phyloP scores from a whole-genome alignment of 2,888 invertebrate species.

The Magallana nippona region DNA sequence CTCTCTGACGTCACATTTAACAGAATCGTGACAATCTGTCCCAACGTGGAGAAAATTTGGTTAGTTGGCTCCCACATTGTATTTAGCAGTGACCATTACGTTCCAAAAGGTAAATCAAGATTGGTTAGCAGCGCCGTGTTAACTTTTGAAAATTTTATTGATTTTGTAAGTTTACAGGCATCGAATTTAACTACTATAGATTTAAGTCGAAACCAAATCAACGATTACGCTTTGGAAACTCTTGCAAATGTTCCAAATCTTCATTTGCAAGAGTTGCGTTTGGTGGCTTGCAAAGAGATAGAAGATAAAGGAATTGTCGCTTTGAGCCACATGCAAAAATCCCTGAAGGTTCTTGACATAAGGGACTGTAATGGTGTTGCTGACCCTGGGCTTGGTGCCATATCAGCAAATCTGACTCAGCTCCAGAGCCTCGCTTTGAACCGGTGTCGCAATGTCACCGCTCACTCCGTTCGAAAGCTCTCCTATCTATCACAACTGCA shows the following conservation, averaged over 20 bases:
- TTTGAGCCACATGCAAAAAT: constrained; percentile 83
- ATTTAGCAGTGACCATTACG: constrained; percentile 86
- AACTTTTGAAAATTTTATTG: constrained; percentile 86
- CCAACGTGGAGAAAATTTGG: constrained; percentile 84
- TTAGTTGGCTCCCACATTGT: constrained; percentile 86
- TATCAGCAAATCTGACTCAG: constrained; percentile 83
- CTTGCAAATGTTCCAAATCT: constrained; percentile 83
- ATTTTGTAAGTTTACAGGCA: constrained; percentile 83
- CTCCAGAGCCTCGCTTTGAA: constrained; percentile 84
- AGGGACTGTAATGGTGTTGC: constrained; percentile 85
- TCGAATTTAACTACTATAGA: constrained; percentile 83
- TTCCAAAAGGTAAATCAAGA: constrained; percentile 67
- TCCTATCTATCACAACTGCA: constrained; percentile 83
- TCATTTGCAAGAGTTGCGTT: constrained; percentile 82
- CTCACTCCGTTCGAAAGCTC: constrained; percentile 83
- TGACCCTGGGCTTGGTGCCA: constrained; percentile 84
- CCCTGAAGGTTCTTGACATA: constrained; percentile 84
- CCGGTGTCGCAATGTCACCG: constrained; percentile 85
- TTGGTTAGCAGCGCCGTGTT: constrained; percentile 85
- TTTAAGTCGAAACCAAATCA: constrained; percentile 86
- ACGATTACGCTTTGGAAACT: constrained; percentile 83
- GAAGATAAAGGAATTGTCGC: constrained; percentile 83
- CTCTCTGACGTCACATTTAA: constrained; percentile 88
- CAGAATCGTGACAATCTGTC: constrained; percentile 84
- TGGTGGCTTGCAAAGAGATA: constrained; percentile 85